Conservation (phyloP, 2,888 invertebrate species). For the Podotricha telesiphe region DNA sequence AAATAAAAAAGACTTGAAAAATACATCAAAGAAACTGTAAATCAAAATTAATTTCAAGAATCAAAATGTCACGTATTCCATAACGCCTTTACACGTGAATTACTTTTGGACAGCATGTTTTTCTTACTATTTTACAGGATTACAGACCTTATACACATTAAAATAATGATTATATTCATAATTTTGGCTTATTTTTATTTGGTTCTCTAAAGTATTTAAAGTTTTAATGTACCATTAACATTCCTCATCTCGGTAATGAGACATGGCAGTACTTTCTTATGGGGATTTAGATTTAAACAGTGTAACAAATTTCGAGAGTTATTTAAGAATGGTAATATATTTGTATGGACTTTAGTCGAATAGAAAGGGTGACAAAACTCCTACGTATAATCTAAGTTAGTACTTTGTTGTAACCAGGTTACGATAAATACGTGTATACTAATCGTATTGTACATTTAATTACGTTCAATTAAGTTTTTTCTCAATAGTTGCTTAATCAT, state of each 20-base stretch:
- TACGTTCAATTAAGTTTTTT: no score
- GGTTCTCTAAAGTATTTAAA: constrained; percentile 50
- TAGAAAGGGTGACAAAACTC: neutral
- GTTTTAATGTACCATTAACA: constrained; percentile 75
- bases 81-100: constrained; percentile 5
- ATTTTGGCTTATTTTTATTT: constrained; percentile 34
- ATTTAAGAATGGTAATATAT: constrained; percentile 18
- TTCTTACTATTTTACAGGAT: neutral
- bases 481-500: no score
- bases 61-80: constrained; percentile 47
- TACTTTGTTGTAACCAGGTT: neutral
- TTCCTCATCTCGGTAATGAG: constrained; percentile 54
- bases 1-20: constrained; percentile 8
- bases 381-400: neutral
- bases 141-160: neutral
- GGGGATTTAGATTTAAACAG: constrained; percentile 37
- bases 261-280: constrained; percentile 46
- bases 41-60: constrained; percentile 58
- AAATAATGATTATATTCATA: constrained; percentile 3
- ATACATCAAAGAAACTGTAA: constrained; percentile 52
- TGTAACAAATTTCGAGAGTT: constrained; percentile 15
- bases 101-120: constrained; percentile 20
- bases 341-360: neutral
- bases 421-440: no score
- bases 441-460: no score